Evolutionary conservation across 1,140 invertebrate genomes (phyloP).

Genomic region (Arion vulgaris): DNA sequence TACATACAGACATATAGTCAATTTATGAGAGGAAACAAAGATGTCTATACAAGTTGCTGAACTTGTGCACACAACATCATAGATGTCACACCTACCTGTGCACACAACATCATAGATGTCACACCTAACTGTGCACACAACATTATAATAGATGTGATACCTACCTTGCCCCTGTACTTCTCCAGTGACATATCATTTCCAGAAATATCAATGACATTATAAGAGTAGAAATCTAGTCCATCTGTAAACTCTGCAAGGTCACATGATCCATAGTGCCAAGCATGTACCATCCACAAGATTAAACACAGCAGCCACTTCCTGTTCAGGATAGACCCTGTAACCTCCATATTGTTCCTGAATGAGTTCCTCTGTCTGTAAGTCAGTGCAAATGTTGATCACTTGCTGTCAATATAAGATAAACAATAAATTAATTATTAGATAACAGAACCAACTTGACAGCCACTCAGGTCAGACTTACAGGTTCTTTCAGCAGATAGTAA

Average conservation of each 20-base stretch:
- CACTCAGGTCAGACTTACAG: too few species aligned
- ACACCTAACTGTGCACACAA: too few species aligned
- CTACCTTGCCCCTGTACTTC: constrained; percentile 78
- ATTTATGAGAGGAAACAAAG: too few species aligned
- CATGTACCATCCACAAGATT: background rate
- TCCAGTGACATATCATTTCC: constrained; percentile 82
- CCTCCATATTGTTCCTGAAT: background rate
- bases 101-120: too few species aligned
- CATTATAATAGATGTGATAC: too few species aligned
- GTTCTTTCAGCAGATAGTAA: too few species aligned
- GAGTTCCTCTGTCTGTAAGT: background rate
- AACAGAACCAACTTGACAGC: too few species aligned
- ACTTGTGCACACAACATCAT: too few species aligned
- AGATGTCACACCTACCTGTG: too few species aligned
- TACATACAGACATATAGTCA: too few species aligned
- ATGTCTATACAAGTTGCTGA: too few species aligned
- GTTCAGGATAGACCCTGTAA: background rate
- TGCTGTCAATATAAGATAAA: background rate
- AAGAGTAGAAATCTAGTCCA: constrained; percentile 79
- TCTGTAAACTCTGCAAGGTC: background rate
- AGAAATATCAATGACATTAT: constrained; percentile 82
- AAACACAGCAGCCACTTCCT: background rate
- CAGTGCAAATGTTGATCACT: background rate
- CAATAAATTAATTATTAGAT: too few species aligned
- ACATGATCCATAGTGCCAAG: background rate